phyloP scores from a whole-genome alignment of 2,113 vertebrate species.

The Hypomesus transpacificus region DNA sequence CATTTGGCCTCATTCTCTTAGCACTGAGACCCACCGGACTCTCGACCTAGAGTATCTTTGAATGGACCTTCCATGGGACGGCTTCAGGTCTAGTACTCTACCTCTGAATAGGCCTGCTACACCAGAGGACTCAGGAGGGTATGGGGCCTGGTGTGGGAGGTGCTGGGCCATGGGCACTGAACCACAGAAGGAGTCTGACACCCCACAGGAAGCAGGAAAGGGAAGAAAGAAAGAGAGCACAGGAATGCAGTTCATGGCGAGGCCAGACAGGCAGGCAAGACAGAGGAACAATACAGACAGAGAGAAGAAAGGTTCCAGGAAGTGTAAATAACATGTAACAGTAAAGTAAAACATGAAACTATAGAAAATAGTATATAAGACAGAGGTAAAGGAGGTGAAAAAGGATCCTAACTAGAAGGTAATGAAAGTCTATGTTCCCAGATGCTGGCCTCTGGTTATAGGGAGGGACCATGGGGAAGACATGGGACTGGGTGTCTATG shows the following conservation, averaged over 20 bases:
- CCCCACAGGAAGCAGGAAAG: constrained; percentile 55
- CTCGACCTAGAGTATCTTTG: constrained; percentile 11
- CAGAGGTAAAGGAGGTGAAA: constrained; percentile 17
- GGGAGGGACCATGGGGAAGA: constrained; percentile 25
- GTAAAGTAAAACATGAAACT: constrained; percentile 12
- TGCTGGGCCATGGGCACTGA: constrained; percentile 76
- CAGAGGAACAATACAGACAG: constrained; percentile 43
- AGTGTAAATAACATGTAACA: constrained; percentile 2
- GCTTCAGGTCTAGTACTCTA: constrained; percentile 67
- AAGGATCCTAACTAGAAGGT: constrained; percentile 23
- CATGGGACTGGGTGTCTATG: constrained; percentile 56
- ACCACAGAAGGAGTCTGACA: constrained; percentile 91
- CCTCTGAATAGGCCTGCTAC: constrained; percentile 90
- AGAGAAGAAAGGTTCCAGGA: constrained; percentile 27
- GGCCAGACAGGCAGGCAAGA: constrained; percentile 39
- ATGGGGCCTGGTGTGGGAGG: constrained; percentile 83
- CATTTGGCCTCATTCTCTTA: no score
- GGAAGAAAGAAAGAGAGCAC: constrained; percentile 37
- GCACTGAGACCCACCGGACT: no score
- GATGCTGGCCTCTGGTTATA: constrained; percentile 24
- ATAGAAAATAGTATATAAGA: constrained; percentile 9
- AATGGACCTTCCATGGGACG: constrained; percentile 16
- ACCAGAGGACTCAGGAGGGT: constrained; percentile 80
- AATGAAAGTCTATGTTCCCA: constrained; percentile 15
- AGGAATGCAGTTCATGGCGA: constrained; percentile 50